Base-by-base conservation (phyloP, 2,888 invertebrate species). In the Agriotes lineatus region DNA sequence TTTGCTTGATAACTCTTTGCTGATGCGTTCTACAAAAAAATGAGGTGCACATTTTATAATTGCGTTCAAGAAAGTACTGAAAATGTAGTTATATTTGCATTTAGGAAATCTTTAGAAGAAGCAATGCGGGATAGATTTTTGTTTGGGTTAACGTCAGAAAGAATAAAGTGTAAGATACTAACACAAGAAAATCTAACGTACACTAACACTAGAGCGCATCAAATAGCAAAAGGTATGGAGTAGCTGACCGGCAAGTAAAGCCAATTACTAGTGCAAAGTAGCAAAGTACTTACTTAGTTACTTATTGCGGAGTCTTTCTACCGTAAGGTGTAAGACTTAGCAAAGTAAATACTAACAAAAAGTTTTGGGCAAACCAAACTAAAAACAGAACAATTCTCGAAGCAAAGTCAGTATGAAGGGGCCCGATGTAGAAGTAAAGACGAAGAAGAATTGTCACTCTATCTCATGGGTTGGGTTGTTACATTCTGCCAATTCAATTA, bases 1-100 rank as follows among this genome's bases (percentile, higher is more conserved):
- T n/a, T n/a, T n/a, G n/a, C n/a, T n/a, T n/a, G n/a, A n/a, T n/a
- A n/a, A n/a, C n/a, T n/a, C n/a, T n/a, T n/a, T n/a, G n/a, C n/a
- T n/a, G n/a, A n/a, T n/a, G n/a, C n/a, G n/a, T n/a, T n/a, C n/a
- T n/a, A n/a, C n/a, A n/a, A n/a, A n/a, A n/a, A n/a, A n/a, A n/a
- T n/a, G 35, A 35, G 69, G 16, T 65, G 22, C 19, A 57, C 7
- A 20, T 57, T 57, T 20, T 57, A 37, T 22, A 39, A 37, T 19
- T 35, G 18, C 10, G 9, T 35, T 35, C 35, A 35, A 35, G 35
- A 35, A 35, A 35, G 9, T 35, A 35, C 2, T 19, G 39, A 37
- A 18, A 12, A 1, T 37, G 18, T 37, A 20, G 16, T n/a, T 10
- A 5, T 10, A 7, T 56, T 56, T 37, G 33, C 30, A 35, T 56